These are phyloP conservation scores for Mesembrinibis cayennensis DNA, from an alignment of 2,113 vertebrate genomes.

Conservation along the genomic window DNA sequence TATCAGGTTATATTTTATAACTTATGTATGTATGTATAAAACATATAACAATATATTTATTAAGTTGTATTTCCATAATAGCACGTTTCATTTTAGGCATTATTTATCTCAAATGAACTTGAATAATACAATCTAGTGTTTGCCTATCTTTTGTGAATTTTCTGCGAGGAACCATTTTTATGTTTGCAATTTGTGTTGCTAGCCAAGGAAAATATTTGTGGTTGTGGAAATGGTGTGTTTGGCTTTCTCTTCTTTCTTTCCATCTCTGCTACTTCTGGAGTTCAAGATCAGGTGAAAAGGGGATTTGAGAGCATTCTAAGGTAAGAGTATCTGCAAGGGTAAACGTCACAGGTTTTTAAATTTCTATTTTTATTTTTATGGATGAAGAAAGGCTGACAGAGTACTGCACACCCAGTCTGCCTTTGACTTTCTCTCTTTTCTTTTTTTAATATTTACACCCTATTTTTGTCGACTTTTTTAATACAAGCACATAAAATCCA, in stretches of 20 bases:
- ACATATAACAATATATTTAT: not conserved
- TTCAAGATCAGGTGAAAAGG: not conserved
- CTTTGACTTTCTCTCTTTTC: not conserved
- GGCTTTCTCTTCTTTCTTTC: not conserved
- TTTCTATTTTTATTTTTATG: not conserved
- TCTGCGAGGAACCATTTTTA: not conserved
- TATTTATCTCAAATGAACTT: not conserved
- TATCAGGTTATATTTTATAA: not conserved
- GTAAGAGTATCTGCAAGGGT: not conserved
- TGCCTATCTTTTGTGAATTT: not conserved
- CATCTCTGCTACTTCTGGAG: not conserved
- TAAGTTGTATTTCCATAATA: not conserved
- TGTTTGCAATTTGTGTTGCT: not conserved
- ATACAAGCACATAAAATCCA: not conserved
- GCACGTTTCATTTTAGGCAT: not conserved
- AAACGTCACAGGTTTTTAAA: not conserved
- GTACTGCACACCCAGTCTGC: rapidly evolving
- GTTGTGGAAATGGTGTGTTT: not conserved
- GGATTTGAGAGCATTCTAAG: not conserved
- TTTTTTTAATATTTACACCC: not conserved
- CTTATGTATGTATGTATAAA: not conserved
- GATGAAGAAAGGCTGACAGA: not conserved
- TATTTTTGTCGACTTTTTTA: not conserved
- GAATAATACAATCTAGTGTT: not conserved
- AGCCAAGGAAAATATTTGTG: not conserved